A percentile compares a stretch with the other conserved stretches of the same genome.
These are phyloP conservation scores for Seira ritae DNA, from an alignment of 2,888 invertebrate genomes.

Conservation along the genomic window DNA sequence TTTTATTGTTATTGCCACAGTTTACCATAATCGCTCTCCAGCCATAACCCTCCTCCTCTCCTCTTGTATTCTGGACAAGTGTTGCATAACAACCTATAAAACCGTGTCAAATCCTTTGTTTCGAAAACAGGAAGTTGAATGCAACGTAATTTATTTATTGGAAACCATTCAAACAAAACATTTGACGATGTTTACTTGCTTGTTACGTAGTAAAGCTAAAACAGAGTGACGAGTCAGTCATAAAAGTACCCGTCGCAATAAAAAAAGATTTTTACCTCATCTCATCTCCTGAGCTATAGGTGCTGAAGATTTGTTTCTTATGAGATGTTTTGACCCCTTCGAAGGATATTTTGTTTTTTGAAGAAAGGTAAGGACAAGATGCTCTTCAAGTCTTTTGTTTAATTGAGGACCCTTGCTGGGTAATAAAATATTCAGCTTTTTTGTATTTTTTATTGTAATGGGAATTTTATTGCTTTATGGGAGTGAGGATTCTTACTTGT, in stretches of 20 bases:
- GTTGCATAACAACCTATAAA: constrained; percentile 43
- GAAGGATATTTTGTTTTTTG: constrained; percentile 25
- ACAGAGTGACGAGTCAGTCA: constrained; percentile 8
- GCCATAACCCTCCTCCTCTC: too few species aligned
- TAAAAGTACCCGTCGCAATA: constrained; percentile 66
- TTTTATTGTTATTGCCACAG: too few species aligned
- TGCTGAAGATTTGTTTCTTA: neutral
- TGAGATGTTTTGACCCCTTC: constrained; percentile 12
- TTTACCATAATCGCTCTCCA: too few species aligned
- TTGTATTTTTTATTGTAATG: constrained; percentile 49
- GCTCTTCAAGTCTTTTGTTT: neutral
- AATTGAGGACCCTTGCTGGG: constrained; percentile 50
- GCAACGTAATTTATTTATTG: too few species aligned
- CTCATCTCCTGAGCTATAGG: too few species aligned
- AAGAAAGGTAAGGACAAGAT: constrained; percentile 35
- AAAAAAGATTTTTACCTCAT: too few species aligned
- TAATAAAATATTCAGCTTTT: constrained; percentile 39
- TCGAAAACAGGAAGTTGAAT: neutral
- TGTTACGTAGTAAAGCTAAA: too few species aligned
- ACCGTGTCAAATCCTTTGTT: constrained; percentile 8
- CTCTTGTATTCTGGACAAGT: too few species aligned
- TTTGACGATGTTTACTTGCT: too few species aligned
- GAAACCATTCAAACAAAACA: too few species aligned
- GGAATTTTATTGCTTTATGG: constrained; percentile 44
- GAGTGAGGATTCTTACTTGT: neutral